These are phyloP conservation scores for Cantharis rustica DNA, from an alignment of 2,888 invertebrate genomes.

Conservation along the genomic window DNA sequence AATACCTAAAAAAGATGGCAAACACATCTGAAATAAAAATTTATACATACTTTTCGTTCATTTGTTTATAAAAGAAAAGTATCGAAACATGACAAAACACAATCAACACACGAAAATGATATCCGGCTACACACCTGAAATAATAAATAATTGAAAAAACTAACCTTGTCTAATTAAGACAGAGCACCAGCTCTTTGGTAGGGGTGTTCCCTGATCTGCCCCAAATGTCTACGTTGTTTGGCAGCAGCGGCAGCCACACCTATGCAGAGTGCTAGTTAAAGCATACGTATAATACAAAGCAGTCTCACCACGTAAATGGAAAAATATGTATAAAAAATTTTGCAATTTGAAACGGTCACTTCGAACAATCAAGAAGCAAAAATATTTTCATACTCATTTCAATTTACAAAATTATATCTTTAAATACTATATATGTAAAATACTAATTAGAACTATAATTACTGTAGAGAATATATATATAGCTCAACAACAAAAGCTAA, in stretches of 20 bases:
- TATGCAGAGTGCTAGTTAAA: conserved; percentile 54
- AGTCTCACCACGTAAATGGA: conserved; percentile 32
- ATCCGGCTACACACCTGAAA: conserved; percentile 38
- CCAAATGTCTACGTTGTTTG: conserved; percentile 80
- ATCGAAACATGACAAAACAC: conserved; percentile 32
- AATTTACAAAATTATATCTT: conserved; percentile 12
- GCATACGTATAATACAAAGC: conserved; percentile 33
- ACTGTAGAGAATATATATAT: conserved; percentile 7
- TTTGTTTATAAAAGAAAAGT: not conserved
- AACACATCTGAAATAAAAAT: conserved; percentile 6
- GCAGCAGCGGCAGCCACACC: conserved; percentile 84
- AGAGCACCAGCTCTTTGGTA: conserved; percentile 95
- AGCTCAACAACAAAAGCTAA: conserved; percentile 23
- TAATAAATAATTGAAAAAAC: conserved; percentile 42
- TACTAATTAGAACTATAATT: not conserved
- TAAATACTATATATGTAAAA: conserved; percentile 15
- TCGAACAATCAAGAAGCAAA: not conserved
- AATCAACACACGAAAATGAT: conserved; percentile 27
- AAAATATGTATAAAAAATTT: conserved; percentile 19
- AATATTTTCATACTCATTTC: conserved; percentile 3
- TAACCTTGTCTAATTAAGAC: conserved; percentile 59
- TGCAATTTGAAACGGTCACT: conserved; percentile 10
- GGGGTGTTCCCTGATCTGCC: conserved; percentile 94
- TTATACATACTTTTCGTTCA: conserved; percentile 15
- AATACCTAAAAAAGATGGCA: conserved; percentile 23